Percentiles rank a stretch among this genome's conserved stretches.
Conservation (phyloP, 2,888 invertebrate genomes). For the Stictocephala bisonia region DNA sequence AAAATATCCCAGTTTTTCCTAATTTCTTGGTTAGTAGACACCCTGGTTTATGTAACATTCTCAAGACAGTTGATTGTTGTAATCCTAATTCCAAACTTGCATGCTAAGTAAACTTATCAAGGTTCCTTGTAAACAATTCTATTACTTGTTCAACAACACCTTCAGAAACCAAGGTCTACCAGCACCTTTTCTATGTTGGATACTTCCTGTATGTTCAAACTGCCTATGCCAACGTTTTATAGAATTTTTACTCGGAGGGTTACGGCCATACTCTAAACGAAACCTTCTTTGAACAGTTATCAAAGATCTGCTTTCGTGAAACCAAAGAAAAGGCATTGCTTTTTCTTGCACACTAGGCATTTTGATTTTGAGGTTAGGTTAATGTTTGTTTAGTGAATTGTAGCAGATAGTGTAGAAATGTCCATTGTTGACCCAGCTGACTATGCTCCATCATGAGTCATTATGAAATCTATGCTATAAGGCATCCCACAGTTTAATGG, state of each 20-base stretch:
- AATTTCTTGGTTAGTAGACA: no score
- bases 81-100: slow-evolving; percentile 23
- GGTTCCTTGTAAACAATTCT: slow-evolving; percentile 26
- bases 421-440: no score
- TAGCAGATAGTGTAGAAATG: no score
- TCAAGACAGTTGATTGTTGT: background rate
- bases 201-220: slow-evolving; percentile 18
- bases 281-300: slow-evolving; percentile 36
- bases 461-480: no score
- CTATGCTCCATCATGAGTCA: no score
- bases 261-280: slow-evolving; percentile 36
- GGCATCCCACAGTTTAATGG: no score
- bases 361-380: no score
- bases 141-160: slow-evolving; percentile 11
- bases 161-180: slow-evolving; percentile 28
- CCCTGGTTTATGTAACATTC: slow-evolving; percentile 17
- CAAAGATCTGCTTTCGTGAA: slow-evolving; percentile 27
- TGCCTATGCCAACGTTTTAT: slow-evolving; percentile 9
- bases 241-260: slow-evolving; percentile 18
- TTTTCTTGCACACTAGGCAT: background rate
- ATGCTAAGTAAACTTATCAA: slow-evolving; percentile 13
- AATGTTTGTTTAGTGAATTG: no score
- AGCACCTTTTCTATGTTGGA: slow-evolving; percentile 28
- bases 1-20: no score
- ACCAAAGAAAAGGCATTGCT: slow-evolving; percentile 27